Percentiles rank a stretch among this genome's conserved stretches.
phyloP scores from a whole-genome alignment of 2,113 vertebrate species.

The Apus apus region DNA sequence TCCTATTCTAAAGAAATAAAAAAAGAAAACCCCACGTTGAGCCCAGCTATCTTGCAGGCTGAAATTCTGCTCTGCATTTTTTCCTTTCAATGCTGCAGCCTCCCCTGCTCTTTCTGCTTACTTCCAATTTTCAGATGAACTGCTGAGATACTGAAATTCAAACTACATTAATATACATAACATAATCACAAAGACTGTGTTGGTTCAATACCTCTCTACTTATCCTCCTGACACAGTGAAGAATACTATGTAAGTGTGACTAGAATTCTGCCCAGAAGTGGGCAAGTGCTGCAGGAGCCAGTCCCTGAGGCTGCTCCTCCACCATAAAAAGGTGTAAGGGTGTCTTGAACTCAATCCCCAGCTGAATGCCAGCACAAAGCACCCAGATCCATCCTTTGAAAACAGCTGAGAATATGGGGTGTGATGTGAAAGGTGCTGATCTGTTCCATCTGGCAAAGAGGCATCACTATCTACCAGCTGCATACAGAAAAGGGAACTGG shows the following conservation, averaged over 20 bases:
- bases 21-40: background rate
- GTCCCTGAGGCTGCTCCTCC: background rate
- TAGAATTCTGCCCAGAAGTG: background rate
- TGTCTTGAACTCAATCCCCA: background rate
- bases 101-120: background rate
- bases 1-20: background rate
- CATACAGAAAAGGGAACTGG: background rate
- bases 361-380: background rate
- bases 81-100: background rate
- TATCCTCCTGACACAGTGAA: background rate
- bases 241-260: fast-evolving
- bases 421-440: background rate
- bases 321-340: background rate
- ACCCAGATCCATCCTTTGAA: background rate
- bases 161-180: background rate
- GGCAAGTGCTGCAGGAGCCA: background rate
- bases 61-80: background rate
- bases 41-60: background rate
- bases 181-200: background rate
- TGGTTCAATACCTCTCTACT: background rate
- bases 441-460: background rate
- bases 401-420: background rate
- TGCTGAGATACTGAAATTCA: slow-evolving; percentile 43
- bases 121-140: slow-evolving; percentile 21
- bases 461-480: background rate